A percentile compares a stretch with the other conserved stretches of the same genome.
Evolutionary conservation across 2,113 vertebrate species (phyloP).

Genomic region (Myiozetetes cayanensis): DNA sequence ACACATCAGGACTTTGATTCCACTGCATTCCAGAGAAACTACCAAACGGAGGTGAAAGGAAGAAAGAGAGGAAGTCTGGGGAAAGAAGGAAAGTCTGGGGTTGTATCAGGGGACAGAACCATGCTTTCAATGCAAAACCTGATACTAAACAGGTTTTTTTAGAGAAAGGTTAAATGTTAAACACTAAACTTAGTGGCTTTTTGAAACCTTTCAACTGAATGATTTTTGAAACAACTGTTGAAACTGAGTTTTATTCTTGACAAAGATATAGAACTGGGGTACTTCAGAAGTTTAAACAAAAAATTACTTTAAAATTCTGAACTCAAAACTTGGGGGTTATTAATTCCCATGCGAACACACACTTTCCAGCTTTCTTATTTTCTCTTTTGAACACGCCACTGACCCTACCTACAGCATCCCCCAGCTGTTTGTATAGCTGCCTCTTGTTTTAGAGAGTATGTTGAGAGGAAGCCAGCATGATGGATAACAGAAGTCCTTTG

Average conservation of each 20-base stretch:
- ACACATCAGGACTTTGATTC: background rate
- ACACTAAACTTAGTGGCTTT: background rate
- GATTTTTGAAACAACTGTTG: background rate
- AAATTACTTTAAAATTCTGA: background rate
- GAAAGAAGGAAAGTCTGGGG: background rate
- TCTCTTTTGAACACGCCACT: background rate
- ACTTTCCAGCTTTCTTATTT: background rate
- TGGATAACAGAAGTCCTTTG: slow-evolving; percentile 76
- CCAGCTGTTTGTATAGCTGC: background rate
- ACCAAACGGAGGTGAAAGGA: background rate
- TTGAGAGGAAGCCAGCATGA: slow-evolving; percentile 70
- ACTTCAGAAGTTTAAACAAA: background rate
- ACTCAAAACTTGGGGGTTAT: background rate
- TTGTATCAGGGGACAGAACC: background rate
- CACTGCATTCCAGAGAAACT: background rate
- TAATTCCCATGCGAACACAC: background rate
- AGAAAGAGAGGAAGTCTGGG: background rate
- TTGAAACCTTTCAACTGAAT: background rate
- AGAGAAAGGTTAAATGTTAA: background rate
- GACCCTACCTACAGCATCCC: background rate
- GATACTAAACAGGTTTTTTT: background rate
- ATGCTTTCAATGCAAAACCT: background rate
- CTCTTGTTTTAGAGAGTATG: background rate
- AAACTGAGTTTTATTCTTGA: background rate
- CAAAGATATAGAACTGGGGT: background rate